These are phyloP conservation scores for Chaitophorus viminalis DNA, from an alignment of 2,888 invertebrate genomes.

Conservation along the genomic window DNA sequence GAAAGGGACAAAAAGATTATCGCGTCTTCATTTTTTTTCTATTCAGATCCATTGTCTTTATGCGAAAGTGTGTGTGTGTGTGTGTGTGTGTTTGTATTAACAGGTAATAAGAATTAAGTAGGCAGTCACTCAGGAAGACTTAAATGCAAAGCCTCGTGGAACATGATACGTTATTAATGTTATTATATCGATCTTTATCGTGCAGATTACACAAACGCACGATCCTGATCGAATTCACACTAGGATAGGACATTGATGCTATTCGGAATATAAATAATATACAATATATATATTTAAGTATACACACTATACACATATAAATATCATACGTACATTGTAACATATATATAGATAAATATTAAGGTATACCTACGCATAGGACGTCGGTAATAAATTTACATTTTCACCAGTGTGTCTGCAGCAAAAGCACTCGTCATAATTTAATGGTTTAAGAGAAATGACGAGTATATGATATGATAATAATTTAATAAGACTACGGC, in stretches of 20 bases:
- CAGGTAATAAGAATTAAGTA: background rate
- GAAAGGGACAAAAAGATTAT: constrained; percentile 9
- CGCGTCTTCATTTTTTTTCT: constrained; percentile 10
- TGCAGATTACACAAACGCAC: background rate
- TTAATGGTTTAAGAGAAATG: background rate
- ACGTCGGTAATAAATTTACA: background rate
- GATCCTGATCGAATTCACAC: background rate
- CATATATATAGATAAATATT: background rate
- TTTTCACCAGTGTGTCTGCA: background rate
- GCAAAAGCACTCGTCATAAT: background rate
- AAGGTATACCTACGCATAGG: background rate
- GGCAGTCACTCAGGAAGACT: background rate
- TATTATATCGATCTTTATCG: background rate
- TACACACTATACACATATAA: too few relatives aligned
- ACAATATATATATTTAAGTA: too few relatives aligned
- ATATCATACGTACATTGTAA: background rate
- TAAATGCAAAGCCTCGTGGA: background rate
- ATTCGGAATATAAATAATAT: background rate
- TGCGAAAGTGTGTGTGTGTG: constrained; percentile 4
- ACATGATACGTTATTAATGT: background rate
- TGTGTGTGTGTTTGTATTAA: background rate
- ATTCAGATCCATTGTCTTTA: background rate
- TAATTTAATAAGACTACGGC: background rate
- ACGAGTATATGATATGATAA: background rate
- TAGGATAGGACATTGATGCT: background rate